These are phyloP conservation scores for Chrysemys picta DNA, from an alignment of 2,113 vertebrate species.

Conservation along the genomic window DNA sequence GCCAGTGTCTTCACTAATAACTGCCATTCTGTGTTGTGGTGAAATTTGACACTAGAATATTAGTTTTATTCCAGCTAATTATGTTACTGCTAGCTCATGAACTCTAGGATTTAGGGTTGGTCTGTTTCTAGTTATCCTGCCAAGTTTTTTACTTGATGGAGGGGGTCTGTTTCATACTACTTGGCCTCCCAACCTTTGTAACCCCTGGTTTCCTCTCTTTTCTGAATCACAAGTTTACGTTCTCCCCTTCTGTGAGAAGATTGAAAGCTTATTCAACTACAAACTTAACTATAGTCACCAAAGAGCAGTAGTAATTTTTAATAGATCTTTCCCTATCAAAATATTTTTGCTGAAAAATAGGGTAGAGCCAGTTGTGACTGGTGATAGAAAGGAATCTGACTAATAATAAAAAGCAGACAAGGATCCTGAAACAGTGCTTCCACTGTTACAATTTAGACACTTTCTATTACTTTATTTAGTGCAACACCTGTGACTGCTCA, in stretches of 20 bases:
- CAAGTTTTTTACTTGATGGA: slow-evolving; percentile 86
- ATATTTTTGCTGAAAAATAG: slow-evolving; percentile 83
- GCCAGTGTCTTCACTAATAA: slow-evolving; percentile 68
- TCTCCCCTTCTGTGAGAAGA: slow-evolving; percentile 86
- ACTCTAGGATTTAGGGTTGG: slow-evolving; percentile 84
- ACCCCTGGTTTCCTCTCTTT: slow-evolving; percentile 89
- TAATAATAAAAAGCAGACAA: slow-evolving; percentile 89
- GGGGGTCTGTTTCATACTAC: slow-evolving; percentile 87
- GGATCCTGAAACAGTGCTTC: slow-evolving; percentile 83
- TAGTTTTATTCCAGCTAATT: slow-evolving; percentile 89
- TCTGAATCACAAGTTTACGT: slow-evolving; percentile 85
- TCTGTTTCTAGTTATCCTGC: slow-evolving; percentile 91
- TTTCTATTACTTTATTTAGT: slow-evolving; percentile 88
- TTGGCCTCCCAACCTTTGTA: slow-evolving; percentile 88
- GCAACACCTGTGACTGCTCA: slow-evolving; percentile 85
- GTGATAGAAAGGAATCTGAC: slow-evolving; percentile 86
- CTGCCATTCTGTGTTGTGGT: slow-evolving; percentile 78
- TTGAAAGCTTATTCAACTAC: slow-evolving; percentile 83
- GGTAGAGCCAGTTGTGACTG: slow-evolving; percentile 79
- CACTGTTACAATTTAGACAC: slow-evolving; percentile 86
- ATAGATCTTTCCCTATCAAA: slow-evolving; percentile 85
- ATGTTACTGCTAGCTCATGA: slow-evolving; percentile 84
- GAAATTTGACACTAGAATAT: slow-evolving; percentile 87
- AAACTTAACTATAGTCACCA: slow-evolving; percentile 78
- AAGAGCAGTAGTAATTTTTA: slow-evolving; percentile 83